Base-by-base conservation (phyloP, 2,888 invertebrate species). In the Lagria hirta region DNA sequence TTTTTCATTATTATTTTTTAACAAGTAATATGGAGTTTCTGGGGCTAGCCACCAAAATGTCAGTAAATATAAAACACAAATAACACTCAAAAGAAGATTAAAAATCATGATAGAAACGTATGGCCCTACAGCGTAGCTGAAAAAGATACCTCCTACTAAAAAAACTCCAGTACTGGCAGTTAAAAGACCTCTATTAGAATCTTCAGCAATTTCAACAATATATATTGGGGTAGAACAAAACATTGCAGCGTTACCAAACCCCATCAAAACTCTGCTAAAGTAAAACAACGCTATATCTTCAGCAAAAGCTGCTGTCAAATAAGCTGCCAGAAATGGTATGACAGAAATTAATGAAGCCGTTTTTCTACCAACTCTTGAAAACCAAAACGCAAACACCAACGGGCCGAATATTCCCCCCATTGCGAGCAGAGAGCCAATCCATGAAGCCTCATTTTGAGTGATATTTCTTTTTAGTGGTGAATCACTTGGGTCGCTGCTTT, bases 211-310 rank as follows among this genome's bases (percentile, higher is more conserved):
- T 71, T 94, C 93, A 22, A 88, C 88, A 44, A 91, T 81, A 71
- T 93, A 94, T 80, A 91, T 87, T 0, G 93, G 90, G 1, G 83
- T 79, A 1, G 84, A 80, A 0, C 85, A 82, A 71, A 84, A 86
- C n/a, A 82, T 72, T 60, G 83, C 80, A 0, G 86, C 84, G 0
- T 83, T 77, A 1, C 79, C 81, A 1, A 84, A 59, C 23, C 88
- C 88, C 68, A 78, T 79, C 42, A 76, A 70, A 53, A 77, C 75
- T 40, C 77, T 75, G 35, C 79, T 82, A 4, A 70, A 76, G 69
- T 77, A 81, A 38, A 77, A 70, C 62, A 75, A 71, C 8, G 55
- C 67, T 0, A 80, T 68, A 20, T 64, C 64, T 3, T 60, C 64
- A 0, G 81, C 80, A 0, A 78, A 73, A 0, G 80, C 79, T 28